Conservation (phyloP, 2,797 vertebrate genomes). For the Anguilla pacifica region DNA sequence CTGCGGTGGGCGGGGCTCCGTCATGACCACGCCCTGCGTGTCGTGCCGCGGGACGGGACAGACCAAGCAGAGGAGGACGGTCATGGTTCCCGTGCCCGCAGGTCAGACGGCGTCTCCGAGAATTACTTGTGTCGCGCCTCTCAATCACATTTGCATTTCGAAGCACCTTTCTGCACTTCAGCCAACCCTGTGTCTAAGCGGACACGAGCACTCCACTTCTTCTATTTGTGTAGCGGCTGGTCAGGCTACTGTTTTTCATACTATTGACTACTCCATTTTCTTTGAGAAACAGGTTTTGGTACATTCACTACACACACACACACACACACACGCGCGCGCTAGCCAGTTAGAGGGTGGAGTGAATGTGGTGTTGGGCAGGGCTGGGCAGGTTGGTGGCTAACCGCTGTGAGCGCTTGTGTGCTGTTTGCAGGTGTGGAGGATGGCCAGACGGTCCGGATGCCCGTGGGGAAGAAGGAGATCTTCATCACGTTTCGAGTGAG, state of each 20-base stretch:
- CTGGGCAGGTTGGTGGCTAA: neutral
- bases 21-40: conserved; percentile 82
- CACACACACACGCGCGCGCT: neutral
- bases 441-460: conserved; percentile 95
- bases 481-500: conserved; percentile 91
- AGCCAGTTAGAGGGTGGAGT: neutral
- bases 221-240: neutral
- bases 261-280: neutral
- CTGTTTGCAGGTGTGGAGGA: conserved; percentile 85
- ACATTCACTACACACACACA: neutral
- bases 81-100: conserved; percentile 92
- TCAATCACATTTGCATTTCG: no score
- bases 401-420: neutral
- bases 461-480: conserved; percentile 92
- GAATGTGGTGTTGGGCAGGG: neutral
- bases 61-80: conserved; percentile 88
- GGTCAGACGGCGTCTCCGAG: conserved; percentile 69
- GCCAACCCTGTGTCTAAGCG: neutral
- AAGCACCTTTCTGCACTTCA: no score
- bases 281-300: neutral
- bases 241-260: neutral
- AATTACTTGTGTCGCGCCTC: no score
- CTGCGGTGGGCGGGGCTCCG: conserved; percentile 84
- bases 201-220: neutral
- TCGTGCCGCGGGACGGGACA: conserved; percentile 85